Evolutionary conservation across 2,113 vertebrate genomes (phyloP).

Genomic region (Hiodon alosoides): DNA sequence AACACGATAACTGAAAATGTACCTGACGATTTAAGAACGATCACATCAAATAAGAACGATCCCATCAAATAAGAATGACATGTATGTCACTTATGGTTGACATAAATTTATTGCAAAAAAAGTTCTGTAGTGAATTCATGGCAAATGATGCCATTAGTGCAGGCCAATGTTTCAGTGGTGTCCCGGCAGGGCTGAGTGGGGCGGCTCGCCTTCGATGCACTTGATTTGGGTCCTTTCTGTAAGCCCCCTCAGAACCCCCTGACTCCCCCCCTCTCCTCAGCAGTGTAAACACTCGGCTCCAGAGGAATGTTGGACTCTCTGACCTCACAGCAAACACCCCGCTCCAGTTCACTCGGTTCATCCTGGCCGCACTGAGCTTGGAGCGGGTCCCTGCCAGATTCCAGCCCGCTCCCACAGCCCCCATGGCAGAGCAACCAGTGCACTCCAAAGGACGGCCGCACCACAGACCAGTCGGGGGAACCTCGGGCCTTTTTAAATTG

Average conservation of each 20-base stretch:
- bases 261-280: slow-evolving; percentile 37
- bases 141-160: slow-evolving; percentile 11
- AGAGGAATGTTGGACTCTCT: slow-evolving; percentile 76
- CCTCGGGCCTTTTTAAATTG: no score
- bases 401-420: neutral
- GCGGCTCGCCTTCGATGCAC: slow-evolving; percentile 36
- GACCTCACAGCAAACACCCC: slow-evolving; percentile 57
- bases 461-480: no score
- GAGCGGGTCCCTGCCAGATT: slow-evolving; percentile 28
- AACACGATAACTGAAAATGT: no score
- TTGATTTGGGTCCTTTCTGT: slow-evolving; percentile 61
- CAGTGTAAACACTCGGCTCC: slow-evolving; percentile 72
- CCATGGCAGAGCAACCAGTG: neutral
- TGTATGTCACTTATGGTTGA: no score
- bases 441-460: neutral
- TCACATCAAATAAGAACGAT: no score
- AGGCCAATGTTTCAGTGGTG: slow-evolving; percentile 12
- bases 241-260: slow-evolving; percentile 53
- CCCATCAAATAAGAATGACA: no score
- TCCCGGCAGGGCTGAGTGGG: neutral
- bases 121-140: no score
- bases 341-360: slow-evolving; percentile 71
- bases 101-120: no score
- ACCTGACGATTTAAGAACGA: no score
- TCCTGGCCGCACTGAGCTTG: slow-evolving; percentile 66